Percentiles rank a stretch among this genome's conserved stretches.
phyloP scores from a whole-genome alignment of 2,888 invertebrate species.

The Sesamia inferens region DNA sequence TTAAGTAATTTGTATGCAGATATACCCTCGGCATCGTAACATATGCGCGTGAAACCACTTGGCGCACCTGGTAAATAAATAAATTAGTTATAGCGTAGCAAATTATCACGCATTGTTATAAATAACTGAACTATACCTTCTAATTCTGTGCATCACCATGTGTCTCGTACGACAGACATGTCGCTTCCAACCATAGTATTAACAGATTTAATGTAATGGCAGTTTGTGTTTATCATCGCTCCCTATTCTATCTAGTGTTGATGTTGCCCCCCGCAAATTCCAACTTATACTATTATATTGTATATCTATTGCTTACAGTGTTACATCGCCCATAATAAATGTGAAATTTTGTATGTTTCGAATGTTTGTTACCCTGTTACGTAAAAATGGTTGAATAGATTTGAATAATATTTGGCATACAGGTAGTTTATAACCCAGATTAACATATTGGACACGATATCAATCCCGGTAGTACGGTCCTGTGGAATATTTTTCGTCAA shows the following conservation, averaged over 20 bases:
- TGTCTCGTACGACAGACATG: constrained; percentile 80
- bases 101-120: constrained; percentile 22
- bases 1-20: no score
- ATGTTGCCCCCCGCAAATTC: constrained; percentile 23
- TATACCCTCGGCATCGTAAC: no score
- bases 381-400: neutral
- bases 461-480: neutral
- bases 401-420: neutral
- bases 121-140: constrained; percentile 13
- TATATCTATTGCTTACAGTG: neutral
- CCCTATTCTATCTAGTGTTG: constrained; percentile 23
- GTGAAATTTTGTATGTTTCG: neutral
- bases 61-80: no score
- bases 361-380: neutral
- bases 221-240: constrained; percentile 56
- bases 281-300: neutral
- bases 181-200: constrained; percentile 56
- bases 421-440: neutral
- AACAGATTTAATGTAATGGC: constrained; percentile 64
- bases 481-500: neutral
- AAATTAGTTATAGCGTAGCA: neutral
- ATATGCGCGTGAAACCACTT: no score
- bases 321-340: neutral
- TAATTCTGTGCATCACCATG: constrained; percentile 64
- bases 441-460: neutral